Conservation (phyloP, 2,113 vertebrate genomes). For the Bubo bubo region DNA sequence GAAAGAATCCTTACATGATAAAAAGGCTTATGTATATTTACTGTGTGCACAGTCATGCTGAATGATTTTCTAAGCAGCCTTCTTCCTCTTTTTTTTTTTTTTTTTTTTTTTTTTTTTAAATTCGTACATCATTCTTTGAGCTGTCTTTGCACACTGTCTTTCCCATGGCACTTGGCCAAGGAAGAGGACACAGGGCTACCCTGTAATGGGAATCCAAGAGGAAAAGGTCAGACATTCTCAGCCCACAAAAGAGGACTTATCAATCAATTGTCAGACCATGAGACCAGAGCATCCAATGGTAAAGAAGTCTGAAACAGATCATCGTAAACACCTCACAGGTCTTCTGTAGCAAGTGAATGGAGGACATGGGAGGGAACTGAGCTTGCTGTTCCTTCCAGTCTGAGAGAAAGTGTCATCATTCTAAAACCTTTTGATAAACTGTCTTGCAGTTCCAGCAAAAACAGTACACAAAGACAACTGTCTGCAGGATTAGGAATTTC, state of each 20-base stretch:
- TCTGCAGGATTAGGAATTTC: neutral
- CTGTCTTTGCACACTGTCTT: conserved; percentile 16
- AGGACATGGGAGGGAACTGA: neutral
- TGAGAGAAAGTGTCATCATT: neutral
- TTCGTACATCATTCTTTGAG: conserved; percentile 35
- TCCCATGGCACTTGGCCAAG: conserved; percentile 61
- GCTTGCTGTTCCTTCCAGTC: neutral
- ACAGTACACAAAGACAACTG: neutral
- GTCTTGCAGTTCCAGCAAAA: conserved; percentile 10
- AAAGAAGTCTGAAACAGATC: conserved; percentile 23
- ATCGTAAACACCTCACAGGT: neutral
- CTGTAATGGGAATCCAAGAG: conserved; percentile 30
- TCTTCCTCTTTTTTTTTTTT: neutral
- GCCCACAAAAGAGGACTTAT: conserved; percentile 52
- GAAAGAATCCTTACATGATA: neutral
- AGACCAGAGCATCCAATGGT: neutral
- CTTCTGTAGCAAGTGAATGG: neutral
- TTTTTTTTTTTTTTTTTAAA: neutral
- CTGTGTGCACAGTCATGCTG: neutral
- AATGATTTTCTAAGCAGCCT: conserved; percentile 51
- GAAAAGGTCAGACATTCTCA: conserved; percentile 67
- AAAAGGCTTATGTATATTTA: conserved; percentile 8
- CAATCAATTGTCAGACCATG: conserved; percentile 46
- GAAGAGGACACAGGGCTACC: neutral
- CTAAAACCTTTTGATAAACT: conserved; percentile 21